phyloP scores from a whole-genome alignment of 2,113 vertebrate genomes.

The Ammodytes dubius region DNA sequence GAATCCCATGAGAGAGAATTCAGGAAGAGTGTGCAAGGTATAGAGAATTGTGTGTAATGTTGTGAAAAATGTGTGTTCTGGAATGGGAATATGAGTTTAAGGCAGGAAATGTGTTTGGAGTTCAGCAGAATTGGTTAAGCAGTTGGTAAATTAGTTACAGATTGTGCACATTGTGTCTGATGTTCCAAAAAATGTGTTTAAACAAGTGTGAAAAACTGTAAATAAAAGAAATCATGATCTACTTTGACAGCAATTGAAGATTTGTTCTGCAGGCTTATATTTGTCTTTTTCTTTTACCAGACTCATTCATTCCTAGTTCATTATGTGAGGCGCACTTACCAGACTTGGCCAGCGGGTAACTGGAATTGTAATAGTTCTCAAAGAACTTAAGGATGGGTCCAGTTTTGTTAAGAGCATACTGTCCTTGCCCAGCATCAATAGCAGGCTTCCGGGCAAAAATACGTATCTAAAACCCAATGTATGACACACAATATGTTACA shows the following conservation, averaged over 20 bases:
- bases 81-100: too few relatives aligned
- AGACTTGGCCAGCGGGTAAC: constrained; percentile 91
- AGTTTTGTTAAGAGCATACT: constrained; percentile 86
- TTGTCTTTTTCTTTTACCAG: neutral
- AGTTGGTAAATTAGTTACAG: too few relatives aligned
- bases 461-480: constrained; percentile 84
- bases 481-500: neutral
- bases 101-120: too few relatives aligned
- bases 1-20: too few relatives aligned
- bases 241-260: neutral
- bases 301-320: neutral
- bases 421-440: constrained; percentile 76
- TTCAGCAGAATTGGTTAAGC: too few relatives aligned
- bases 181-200: too few relatives aligned
- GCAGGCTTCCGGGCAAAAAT: constrained; percentile 92
- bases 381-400: constrained; percentile 90
- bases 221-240: too few relatives aligned
- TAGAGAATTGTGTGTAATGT: too few relatives aligned
- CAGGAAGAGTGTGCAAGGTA: too few relatives aligned
- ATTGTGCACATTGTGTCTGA: too few relatives aligned
- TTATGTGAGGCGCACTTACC: constrained; percentile 80
- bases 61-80: too few relatives aligned
- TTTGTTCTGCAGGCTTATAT: neutral
- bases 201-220: too few relatives aligned
- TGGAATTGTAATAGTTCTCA: constrained; percentile 78